phyloP scores from a whole-genome alignment of 2,797 vertebrate species.

The Natrix natrix region DNA sequence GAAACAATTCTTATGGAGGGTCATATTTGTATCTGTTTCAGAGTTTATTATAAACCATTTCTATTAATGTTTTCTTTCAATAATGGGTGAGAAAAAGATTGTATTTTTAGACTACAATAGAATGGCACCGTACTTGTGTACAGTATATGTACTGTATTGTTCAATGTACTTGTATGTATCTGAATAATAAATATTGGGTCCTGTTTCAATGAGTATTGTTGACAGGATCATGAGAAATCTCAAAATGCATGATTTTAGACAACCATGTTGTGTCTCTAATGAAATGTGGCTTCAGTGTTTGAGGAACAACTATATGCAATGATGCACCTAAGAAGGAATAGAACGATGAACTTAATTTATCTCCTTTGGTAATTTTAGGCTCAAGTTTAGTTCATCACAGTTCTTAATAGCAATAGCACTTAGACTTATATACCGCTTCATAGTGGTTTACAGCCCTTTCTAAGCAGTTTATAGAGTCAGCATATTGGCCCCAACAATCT shows the following conservation, averaged over 20 bases:
- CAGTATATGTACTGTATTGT: background rate
- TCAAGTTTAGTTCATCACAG: background rate
- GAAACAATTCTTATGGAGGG: constrained; percentile 16
- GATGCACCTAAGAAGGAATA: background rate
- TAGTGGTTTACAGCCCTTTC: background rate
- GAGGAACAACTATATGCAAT: background rate
- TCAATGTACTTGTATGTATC: background rate
- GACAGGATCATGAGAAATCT: background rate
- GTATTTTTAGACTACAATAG: no score
- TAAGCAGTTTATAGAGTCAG: background rate
- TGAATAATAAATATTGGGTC: background rate
- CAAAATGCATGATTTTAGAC: background rate
- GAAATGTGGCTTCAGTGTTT: background rate
- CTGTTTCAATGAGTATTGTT: background rate
- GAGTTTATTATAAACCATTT: constrained; percentile 6
- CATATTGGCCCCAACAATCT: background rate
- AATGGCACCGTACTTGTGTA: no score
- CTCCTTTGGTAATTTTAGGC: background rate
- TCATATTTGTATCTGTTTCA: background rate
- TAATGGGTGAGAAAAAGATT: background rate
- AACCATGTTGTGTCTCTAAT: background rate
- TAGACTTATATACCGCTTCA: no score
- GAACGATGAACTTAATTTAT: background rate
- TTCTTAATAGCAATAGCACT: background rate
- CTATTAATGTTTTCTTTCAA: background rate